Conservation (phyloP, 2,888 invertebrate genomes). For the Sylvicola fuscatus region DNA sequence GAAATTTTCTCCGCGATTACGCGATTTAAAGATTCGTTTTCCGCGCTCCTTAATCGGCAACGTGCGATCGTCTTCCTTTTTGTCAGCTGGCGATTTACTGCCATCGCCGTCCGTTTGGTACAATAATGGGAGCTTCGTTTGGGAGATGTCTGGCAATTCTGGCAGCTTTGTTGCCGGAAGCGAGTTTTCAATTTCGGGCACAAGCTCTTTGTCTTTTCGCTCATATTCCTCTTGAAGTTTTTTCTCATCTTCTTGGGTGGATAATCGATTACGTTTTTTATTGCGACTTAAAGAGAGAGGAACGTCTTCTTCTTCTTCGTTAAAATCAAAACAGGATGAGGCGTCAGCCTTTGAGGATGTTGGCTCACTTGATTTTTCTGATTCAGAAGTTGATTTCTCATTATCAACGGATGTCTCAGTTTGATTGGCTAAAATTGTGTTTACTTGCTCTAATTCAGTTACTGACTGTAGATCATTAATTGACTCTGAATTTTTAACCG, state of each 20-base stretch:
- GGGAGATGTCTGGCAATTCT: conserved; percentile 31
- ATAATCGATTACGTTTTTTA: conserved; percentile 2
- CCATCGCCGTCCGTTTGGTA: conserved; percentile 12
- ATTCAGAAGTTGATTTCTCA: no score
- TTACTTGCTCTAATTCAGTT: no score
- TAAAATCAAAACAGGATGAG: conserved; percentile 64
- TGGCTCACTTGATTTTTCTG: no score
- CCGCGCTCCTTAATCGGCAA: conserved; percentile 23
- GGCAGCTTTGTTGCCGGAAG: conserved; percentile 38
- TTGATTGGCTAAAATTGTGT: no score
- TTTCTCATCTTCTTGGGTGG: conserved; percentile 5
- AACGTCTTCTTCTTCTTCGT: conserved; percentile 48
- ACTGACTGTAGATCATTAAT: no score
- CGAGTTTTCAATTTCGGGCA: conserved; percentile 36
- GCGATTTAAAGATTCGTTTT: conserved; percentile 22
- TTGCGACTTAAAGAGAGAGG: conserved; percentile 12
- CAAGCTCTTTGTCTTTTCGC: conserved; percentile 17
- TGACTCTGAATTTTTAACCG: no score
- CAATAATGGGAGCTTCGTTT: conserved; percentile 31
- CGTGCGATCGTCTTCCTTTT: conserved; percentile 12
- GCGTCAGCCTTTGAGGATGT: no score
- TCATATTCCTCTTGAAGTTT: conserved; percentile 3
- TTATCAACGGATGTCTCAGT: no score
- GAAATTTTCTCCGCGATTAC: no score
- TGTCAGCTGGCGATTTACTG: conserved; percentile 5